A percentile compares a stretch with the other conserved stretches of the same genome.
Conservation (phyloP, 2,797 vertebrate species). For the Malurus leucopterus region DNA sequence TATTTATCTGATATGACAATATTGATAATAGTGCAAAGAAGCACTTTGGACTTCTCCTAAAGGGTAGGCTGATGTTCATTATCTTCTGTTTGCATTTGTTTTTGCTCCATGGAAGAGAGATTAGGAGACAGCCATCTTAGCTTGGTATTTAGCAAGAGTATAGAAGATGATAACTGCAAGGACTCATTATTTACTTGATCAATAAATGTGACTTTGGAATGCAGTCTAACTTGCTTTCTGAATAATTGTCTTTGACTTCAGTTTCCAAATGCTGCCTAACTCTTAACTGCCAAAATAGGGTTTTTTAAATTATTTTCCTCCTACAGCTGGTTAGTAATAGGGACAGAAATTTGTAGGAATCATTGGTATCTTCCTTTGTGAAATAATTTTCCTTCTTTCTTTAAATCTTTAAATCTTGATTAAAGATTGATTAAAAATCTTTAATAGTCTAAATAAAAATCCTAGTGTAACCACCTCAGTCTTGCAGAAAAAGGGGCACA, state of each 20-base stretch:
- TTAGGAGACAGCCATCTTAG: background rate
- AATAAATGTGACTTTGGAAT: background rate
- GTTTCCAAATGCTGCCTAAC: background rate
- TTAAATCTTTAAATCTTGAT: background rate
- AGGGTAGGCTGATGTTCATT: background rate
- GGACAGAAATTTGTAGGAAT: background rate
- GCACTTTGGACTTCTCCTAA: conserved; percentile 24
- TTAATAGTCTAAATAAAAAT: background rate
- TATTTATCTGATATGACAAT: background rate
- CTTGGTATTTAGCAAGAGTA: background rate
- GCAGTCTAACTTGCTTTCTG: background rate
- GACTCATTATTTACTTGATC: background rate
- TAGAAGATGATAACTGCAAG: background rate
- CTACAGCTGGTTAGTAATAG: background rate
- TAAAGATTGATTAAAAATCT: background rate
- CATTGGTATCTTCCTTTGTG: background rate
- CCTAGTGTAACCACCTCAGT: background rate
- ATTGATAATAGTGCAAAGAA: background rate
- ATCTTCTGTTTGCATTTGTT: conserved; percentile 12
- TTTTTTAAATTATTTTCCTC: background rate
- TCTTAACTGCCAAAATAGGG: background rate
- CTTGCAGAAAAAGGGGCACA: background rate
- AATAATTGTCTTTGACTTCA: background rate
- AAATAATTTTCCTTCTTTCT: background rate
- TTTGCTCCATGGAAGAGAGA: background rate